phyloP scores from a whole-genome alignment of 1,140 invertebrate species.

The Drosophila hydei region DNA sequence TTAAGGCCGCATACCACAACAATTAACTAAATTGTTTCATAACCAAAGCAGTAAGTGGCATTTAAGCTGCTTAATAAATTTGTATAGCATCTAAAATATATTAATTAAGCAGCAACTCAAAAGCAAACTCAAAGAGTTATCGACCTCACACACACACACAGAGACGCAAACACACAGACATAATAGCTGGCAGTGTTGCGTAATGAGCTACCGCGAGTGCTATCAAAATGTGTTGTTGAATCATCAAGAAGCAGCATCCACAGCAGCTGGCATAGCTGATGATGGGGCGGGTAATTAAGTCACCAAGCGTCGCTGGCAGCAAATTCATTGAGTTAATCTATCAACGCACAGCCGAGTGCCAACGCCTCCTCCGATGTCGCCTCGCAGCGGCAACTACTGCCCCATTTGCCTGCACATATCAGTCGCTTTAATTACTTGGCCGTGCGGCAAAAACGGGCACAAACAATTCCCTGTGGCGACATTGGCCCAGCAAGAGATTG shows the following conservation, averaged over 20 bases:
- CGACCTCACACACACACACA: background rate
- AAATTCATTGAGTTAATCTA: constrained; percentile 70
- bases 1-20: background rate
- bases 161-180: background rate
- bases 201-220: constrained; percentile 21
- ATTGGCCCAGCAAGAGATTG: constrained; percentile 34
- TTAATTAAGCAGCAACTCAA: constrained; percentile 9
- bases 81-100: background rate
- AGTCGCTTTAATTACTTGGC: constrained; percentile 65
- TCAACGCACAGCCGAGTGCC: constrained; percentile 45
- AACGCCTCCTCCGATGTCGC: background rate
- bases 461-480: constrained; percentile 70
- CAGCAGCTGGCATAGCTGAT: constrained; percentile 18
- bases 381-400: background rate
- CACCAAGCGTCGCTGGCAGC: constrained; percentile 49
- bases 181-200: constrained; percentile 2
- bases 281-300: constrained; percentile 24
- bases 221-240: constrained; percentile 26
- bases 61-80: constrained; percentile 1
- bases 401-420: constrained; percentile 52
- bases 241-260: constrained; percentile 12
- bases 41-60: background rate
- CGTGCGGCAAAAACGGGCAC: constrained; percentile 42
- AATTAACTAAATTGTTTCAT: background rate
- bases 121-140: constrained; percentile 8